Conservation (phyloP, 1,140 invertebrate species). For the Trichonephila inaurata region DNA sequence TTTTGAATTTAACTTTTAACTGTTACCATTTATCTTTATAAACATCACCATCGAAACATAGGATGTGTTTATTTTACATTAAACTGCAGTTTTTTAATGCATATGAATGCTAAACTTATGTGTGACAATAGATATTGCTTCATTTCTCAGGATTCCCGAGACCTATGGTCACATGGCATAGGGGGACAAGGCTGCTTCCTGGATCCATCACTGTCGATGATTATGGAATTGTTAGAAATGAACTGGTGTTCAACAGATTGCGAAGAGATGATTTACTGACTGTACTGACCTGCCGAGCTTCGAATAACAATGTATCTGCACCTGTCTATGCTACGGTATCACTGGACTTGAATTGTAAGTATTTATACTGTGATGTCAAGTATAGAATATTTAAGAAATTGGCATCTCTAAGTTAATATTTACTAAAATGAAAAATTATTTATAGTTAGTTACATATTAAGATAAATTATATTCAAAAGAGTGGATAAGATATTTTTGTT, state of each 20-base stretch:
- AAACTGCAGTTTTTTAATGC: too few species aligned
- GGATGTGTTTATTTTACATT: too few species aligned
- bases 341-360: conserved; percentile 80
- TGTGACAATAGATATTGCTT: too few species aligned
- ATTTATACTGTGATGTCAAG: conserved; percentile 33
- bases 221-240: conserved; percentile 81
- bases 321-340: conserved; percentile 78
- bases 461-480: too few species aligned
- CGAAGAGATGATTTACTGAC: conserved; percentile 88
- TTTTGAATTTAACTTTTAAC: too few species aligned
- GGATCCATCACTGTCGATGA: conserved; percentile 85
- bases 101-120: too few species aligned
- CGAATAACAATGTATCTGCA: conserved; percentile 88
- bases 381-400: background rate
- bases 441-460: too few species aligned
- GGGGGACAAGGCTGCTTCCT: conserved; percentile 88
- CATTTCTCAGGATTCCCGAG: conserved; percentile 87
- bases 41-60: too few species aligned
- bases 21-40: too few species aligned
- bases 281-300: conserved; percentile 91
- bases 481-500: too few species aligned
- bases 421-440: too few species aligned
- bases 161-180: conserved; percentile 91
- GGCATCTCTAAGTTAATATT: too few species aligned
- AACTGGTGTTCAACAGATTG: conserved; percentile 88